A percentile compares a stretch with the other conserved stretches of the same genome.
phyloP scores from a whole-genome alignment of 2,797 vertebrate species.

The Diglossa cyanea region DNA sequence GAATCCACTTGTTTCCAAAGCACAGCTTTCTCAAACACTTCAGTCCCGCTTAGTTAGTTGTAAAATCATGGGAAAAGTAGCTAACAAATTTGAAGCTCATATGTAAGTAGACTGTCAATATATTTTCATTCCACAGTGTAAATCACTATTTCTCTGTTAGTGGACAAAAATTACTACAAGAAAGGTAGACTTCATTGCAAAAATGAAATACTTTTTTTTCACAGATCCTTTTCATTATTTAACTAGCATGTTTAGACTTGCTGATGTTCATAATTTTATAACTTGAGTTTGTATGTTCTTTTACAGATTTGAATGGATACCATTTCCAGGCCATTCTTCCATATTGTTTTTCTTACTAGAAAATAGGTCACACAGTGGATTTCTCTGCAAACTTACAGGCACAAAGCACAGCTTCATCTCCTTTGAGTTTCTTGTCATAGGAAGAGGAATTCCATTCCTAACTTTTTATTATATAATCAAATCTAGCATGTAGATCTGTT shows the following conservation, averaged over 20 bases:
- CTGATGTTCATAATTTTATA: background rate
- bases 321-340: background rate
- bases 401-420: background rate
- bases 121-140: background rate
- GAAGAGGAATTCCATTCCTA: background rate
- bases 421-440: background rate
- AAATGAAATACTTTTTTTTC: background rate
- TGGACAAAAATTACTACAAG: background rate
- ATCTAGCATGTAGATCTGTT: background rate
- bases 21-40: constrained; percentile 88
- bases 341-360: background rate
- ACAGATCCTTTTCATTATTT: background rate
- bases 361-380: background rate
- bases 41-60: constrained; percentile 90
- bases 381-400: background rate
- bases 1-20: constrained; percentile 89
- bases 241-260: background rate
- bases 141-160: background rate
- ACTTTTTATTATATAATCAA: background rate
- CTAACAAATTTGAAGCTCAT: constrained; percentile 89
- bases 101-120: constrained; percentile 79
- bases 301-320: background rate
- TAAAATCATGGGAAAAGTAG: constrained; percentile 90
- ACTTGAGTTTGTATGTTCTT: background rate
- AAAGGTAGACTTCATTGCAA: background rate